Conservation (phyloP, 1,140 invertebrate species). For the Parapsyche elsis region DNA sequence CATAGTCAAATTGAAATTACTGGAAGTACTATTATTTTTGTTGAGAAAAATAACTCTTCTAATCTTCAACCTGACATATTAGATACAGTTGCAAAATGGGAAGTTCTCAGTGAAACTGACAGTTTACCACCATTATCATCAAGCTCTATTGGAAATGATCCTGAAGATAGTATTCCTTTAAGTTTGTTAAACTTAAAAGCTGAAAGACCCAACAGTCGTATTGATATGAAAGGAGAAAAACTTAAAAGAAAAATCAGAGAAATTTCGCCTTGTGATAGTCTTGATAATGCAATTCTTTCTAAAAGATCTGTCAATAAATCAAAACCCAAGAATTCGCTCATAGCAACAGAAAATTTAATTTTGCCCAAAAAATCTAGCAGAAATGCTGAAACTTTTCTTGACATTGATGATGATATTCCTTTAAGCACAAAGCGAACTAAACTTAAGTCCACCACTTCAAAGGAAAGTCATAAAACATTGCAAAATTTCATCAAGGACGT, state of each 20-base stretch:
- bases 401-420: conserved; percentile 42
- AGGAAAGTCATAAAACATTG: conserved; percentile 32
- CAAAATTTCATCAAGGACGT: conserved; percentile 25
- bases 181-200: conserved; percentile 65
- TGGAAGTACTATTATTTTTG: not conserved
- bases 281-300: conserved; percentile 64
- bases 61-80: conserved; percentile 40
- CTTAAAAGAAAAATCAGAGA: conserved; percentile 65
- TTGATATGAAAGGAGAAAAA: conserved; percentile 62
- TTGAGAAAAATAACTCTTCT: not conserved
- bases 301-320: conserved; percentile 62
- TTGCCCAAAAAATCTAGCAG: conserved; percentile 34
- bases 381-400: conserved; percentile 36
- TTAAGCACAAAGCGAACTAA: conserved; percentile 28
- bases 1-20: not conserved
- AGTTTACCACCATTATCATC: conserved; percentile 66
- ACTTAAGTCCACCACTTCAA: conserved; percentile 24
- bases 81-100: conserved; percentile 67
- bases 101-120: conserved; percentile 69
- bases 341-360: not conserved
- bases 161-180: conserved; percentile 66
- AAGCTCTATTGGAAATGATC: conserved; percentile 64
- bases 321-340: conserved; percentile 41
- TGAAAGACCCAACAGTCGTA: conserved; percentile 59
- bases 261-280: conserved; percentile 66